Evolutionary conservation across 2,888 invertebrate species (phyloP).

Genomic region (Cancer borealis): DNA sequence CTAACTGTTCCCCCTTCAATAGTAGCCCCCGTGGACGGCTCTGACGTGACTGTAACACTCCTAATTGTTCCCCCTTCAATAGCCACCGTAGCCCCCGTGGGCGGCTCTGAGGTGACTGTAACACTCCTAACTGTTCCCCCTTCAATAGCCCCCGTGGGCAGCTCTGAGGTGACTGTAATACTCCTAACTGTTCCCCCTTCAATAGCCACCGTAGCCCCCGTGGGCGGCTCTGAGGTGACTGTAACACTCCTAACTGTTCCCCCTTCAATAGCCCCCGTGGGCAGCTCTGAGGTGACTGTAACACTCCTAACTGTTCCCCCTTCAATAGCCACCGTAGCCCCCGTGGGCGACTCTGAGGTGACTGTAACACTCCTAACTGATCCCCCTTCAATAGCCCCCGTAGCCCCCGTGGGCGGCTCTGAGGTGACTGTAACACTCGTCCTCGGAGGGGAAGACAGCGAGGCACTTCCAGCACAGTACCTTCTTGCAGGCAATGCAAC

Average conservation of each 20-base stretch:
- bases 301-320: neutral
- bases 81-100: constrained; percentile 11
- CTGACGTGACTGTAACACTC: no score
- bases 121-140: neutral
- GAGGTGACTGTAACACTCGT: constrained; percentile 49
- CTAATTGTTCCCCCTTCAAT: no score
- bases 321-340: neutral
- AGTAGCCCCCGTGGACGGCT: no score
- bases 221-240: constrained; percentile 2
- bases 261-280: no score
- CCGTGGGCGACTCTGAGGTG: constrained; percentile 33
- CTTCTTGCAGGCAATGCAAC: constrained; percentile 39
- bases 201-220: neutral
- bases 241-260: constrained; percentile 40
- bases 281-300: no score
- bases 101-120: constrained; percentile 22
- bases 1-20: neutral
- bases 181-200: no score
- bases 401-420: constrained; percentile 3
- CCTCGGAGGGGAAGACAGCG: constrained; percentile 30
- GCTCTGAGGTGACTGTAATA: no score
- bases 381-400: no score
- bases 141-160: no score
- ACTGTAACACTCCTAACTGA: constrained; percentile 18
- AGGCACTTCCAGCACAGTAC: constrained; percentile 55